These are phyloP conservation scores for Chanos chanos DNA, from an alignment of 2,797 vertebrate genomes.

Conservation along the genomic window DNA sequence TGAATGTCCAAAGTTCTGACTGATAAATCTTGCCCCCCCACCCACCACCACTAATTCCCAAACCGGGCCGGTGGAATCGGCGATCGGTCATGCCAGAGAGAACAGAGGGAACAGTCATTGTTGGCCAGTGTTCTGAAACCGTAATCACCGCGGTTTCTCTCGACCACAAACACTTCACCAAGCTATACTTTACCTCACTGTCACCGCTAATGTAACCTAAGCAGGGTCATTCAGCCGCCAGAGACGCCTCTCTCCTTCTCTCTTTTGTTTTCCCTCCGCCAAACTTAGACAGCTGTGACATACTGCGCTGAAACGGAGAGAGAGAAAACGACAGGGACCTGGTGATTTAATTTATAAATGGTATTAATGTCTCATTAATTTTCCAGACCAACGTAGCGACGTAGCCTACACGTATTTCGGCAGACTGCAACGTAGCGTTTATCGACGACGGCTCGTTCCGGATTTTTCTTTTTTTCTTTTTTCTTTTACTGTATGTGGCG, in stretches of 20 bases:
- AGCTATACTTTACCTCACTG: background rate
- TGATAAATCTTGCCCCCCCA: too few relatives aligned
- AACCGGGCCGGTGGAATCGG: too few relatives aligned
- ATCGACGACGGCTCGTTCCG: background rate
- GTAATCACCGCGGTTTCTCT: too few relatives aligned
- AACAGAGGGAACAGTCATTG: too few relatives aligned
- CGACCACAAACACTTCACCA: background rate
- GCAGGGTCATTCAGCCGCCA: conserved; percentile 15
- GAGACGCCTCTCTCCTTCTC: background rate
- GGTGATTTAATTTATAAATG: conserved; percentile 18
- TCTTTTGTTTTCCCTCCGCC: background rate
- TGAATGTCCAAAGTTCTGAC: too few relatives aligned
- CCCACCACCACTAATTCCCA: too few relatives aligned
- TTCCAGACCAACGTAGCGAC: conserved; percentile 9
- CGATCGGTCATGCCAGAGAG: too few relatives aligned
- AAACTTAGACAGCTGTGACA: conserved; percentile 9
- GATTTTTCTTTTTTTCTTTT: too few relatives aligned
- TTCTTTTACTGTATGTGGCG: too few relatives aligned
- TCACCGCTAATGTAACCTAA: conserved; percentile 2
- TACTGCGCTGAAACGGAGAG: background rate
- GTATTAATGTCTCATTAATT: conserved; percentile 14
- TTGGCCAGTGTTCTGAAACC: too few relatives aligned
- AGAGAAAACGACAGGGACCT: conserved; percentile 12
- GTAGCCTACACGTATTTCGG: background rate
- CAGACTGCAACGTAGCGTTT: background rate